Conservation (phyloP, 2,113 vertebrate species). For the Coreoperca whiteheadi region DNA sequence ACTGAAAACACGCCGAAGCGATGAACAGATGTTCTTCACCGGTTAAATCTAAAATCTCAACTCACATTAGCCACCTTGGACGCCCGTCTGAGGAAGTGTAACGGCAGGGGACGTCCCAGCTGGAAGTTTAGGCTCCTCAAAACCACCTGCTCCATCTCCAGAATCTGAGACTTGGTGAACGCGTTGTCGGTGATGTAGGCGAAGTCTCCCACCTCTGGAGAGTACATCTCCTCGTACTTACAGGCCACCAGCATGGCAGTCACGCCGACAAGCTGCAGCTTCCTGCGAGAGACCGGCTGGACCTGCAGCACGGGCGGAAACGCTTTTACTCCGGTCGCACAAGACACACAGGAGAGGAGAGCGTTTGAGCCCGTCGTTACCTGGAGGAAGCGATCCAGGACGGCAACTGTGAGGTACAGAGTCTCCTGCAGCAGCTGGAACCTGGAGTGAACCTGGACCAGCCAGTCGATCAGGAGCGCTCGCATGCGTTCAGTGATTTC, state of each 20-base stretch:
- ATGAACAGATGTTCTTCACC: too few relatives aligned
- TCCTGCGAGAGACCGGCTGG: slow-evolving; percentile 88
- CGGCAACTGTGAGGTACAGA: slow-evolving; percentile 91
- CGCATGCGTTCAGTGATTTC: slow-evolving; percentile 91
- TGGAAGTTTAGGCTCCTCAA: slow-evolving; percentile 88
- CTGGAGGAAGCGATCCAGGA: slow-evolving; percentile 95
- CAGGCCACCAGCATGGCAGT: slow-evolving; percentile 92
- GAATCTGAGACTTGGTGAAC: slow-evolving; percentile 88
- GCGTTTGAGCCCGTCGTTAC: slow-evolving; percentile 75
- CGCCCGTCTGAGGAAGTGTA: slow-evolving; percentile 94
- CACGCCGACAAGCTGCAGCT: slow-evolving; percentile 93
- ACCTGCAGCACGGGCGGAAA: slow-evolving; percentile 73
- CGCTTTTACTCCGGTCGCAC: rapidly evolving
- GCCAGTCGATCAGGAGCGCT: slow-evolving; percentile 94
- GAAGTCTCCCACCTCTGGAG: slow-evolving; percentile 90
- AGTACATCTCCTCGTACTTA: slow-evolving; percentile 94
- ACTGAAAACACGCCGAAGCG: too few relatives aligned
- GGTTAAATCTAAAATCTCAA: too few relatives aligned
- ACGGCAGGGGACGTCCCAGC: slow-evolving; percentile 91
- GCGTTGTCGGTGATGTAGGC: slow-evolving; percentile 94
- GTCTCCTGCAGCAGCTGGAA: slow-evolving; percentile 96
- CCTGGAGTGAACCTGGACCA: slow-evolving; percentile 93
- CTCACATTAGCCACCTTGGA: slow-evolving; percentile 92
- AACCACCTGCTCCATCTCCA: slow-evolving; percentile 91
- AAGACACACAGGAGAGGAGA: too few relatives aligned